Base-by-base conservation (phyloP, 2,113 vertebrate genomes). In the Setophaga kirtlandii region DNA sequence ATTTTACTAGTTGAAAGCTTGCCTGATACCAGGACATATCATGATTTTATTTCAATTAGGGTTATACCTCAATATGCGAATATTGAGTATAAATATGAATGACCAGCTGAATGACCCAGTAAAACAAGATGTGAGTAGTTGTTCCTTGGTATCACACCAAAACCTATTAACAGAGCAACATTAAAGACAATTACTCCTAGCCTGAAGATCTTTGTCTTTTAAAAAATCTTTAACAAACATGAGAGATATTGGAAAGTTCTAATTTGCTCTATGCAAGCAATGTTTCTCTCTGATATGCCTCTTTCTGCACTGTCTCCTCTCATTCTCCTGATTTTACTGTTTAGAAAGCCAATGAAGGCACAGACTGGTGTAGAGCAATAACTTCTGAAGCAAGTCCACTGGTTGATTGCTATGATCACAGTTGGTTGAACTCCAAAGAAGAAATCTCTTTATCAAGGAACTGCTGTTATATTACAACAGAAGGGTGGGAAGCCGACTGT, bases 271-370 rank as follows among this genome's bases (percentile, higher is more conserved):
- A 30, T 30, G n/a, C 15, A 24, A 76, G 9, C 30, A 58, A 10
- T 0, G 0, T 2, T 17, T 37, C 28, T 91, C 16, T 79, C 58
- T 41, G 31, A 31, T 3, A 2, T 44, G 8, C n/a, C 10, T 39
- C n/a, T 23, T 80, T 67, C 42, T 71, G 58, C 22, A 7, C 24
- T 67, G 21, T 13, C 7, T 52, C 5, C 17, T 76, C 11, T 56
- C 58, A 60, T 64, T 35, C 15, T 73, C 15, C 41, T 23, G 14
- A 17, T 35, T 76, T 77, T 22, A 17, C 37, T 41, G 21, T 55
- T 67, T 30, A 46, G 46, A 87, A 85, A 56, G 27, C 18, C 10
- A 50, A 7, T 31, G 28, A 37, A 16, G 19, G 24, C 22, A 73
- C 12, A 71, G 21, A 35, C 4, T 58, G 9, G 11, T 35, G 30